Evolutionary conservation across 1,140 invertebrate genomes (phyloP), one percentile per base, ranked within the genome.

Genomic region (Ooceraea biroi): DNA sequence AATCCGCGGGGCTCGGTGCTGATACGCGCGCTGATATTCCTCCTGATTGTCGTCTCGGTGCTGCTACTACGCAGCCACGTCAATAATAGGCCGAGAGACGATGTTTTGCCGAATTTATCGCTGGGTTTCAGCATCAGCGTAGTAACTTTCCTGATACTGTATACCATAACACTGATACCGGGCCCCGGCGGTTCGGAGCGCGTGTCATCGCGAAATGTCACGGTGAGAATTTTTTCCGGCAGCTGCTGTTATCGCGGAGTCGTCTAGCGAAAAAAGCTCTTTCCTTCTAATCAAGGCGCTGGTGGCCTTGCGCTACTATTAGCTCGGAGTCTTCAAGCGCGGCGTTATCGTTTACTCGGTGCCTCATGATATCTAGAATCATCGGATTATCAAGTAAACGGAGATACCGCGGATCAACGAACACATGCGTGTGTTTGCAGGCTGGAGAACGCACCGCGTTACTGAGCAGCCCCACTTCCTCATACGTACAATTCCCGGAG

Each of bases 1-100:
- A 97, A 96, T 94, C 95, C 96, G 74, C 94, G 97, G 73, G 98
- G 98, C 1, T 97, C 97, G 1, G 92, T 96, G 30, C 85, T 95
- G 8, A 94, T 97, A 69, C 94, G 97, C 85, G 92, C 91, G 30
- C 83, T 94, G 22, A 89, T 94, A 82, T 89, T 92, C 91, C 86
- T 93, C 68, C 71, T 93, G 55, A 89, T 91, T 58, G 92, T 92
- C 22, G 85, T 92, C 50, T 93, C 93, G 0, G 30, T 12, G 11
- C 60, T 93, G 12, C 50, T 93, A 8, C 61, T 94, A 55, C 87
- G 91, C 36, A 91, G 89, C 74, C 92, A 92, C 66, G 69, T 91
- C 2, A 92, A 92, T 65, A 83, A 93, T 46, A 86, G 82, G 52
- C 25, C 88, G 2, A 71, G 69, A 57, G 83, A 92, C 65, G 91